phyloP scores from a whole-genome alignment of 2,113 vertebrate genomes.

The Phylloscopus whistleri region DNA sequence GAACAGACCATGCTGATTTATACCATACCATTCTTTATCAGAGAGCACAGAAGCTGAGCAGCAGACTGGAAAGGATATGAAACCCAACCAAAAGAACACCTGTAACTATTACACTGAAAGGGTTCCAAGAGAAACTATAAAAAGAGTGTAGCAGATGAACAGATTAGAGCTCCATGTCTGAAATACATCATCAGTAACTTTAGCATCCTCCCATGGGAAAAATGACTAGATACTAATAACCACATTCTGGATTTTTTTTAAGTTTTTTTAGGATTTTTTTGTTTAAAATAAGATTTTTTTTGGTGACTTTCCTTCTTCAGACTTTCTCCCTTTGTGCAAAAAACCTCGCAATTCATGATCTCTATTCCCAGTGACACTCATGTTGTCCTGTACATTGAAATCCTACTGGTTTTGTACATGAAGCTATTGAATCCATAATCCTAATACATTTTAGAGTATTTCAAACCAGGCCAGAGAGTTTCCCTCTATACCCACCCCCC shows the following conservation, averaged over 20 bases:
- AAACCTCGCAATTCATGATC: fast-evolving
- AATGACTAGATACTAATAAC: neutral
- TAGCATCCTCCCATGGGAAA: neutral
- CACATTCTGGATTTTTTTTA: neutral
- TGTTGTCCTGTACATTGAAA: fast-evolving
- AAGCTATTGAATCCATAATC: neutral
- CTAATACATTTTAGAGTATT: neutral
- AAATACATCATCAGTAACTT: neutral
- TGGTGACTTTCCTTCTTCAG: neutral
- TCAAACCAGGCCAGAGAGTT: neutral
- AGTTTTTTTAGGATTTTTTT: neutral
- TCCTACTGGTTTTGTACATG: neutral
- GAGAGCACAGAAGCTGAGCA: neutral
- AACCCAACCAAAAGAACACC: neutral
- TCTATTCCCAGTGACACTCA: fast-evolving
- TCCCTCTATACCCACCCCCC: neutral
- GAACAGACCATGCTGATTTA: neutral
- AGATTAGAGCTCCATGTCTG: neutral
- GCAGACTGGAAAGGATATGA: neutral
- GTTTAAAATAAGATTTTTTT: neutral
- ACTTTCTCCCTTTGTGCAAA: neutral
- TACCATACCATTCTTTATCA: neutral
- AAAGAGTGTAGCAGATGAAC: neutral
- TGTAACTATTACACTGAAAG: neutral
- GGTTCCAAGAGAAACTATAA: neutral